Base-by-base conservation (phyloP, 2,888 invertebrate species). In the Unio delphinus region DNA sequence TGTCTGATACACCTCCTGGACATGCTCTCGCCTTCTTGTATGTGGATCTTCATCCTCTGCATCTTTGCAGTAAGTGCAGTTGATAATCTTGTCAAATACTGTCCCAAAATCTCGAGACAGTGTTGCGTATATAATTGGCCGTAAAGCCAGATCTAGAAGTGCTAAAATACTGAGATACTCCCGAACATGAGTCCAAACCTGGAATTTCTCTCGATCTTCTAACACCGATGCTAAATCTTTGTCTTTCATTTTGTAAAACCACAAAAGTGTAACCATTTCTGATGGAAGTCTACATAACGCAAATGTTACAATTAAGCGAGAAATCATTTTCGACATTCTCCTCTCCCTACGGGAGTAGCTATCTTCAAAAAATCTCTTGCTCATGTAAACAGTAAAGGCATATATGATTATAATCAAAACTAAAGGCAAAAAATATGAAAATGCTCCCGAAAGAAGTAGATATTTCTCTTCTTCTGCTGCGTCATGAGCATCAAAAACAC, bases 41-140 rank as follows among this genome's bases (percentile, higher is more conserved):
- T 45, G 45, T 34, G 67, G 68, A 20, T 69, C 65, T 55, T 72
- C 73, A 18, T 73, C 76, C 8, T 73, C 73, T 20, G 65, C 70
- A 20, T 72, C 60, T 30, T 71, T 73, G 67, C 84, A 85, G 30
- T 73, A 69, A 0, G 81, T 84, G 73, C 86, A 86, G 74, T 86
- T 86, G 20, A 86, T 82, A n/a, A 86, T 77, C 61, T 84, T 83
- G 70, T 85, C 85, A 65, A 84, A 86, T 30, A 82, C 82, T 23
- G 80, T 73, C 59, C 83, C 78, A 62, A 86, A 83, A 70, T 85
- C 83, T 15, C 81, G 78, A 17, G 85, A 81, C 67, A 85, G 75
- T 63, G 83, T 86, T 59, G 85, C 82, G 69, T 85, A 86, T 26
- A 86, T 78, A 55, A 86, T 74, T 11, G 86, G 86, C 34, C 85